Conservation (phyloP, 2,888 invertebrate species). For the Balanococcus diminutus region DNA sequence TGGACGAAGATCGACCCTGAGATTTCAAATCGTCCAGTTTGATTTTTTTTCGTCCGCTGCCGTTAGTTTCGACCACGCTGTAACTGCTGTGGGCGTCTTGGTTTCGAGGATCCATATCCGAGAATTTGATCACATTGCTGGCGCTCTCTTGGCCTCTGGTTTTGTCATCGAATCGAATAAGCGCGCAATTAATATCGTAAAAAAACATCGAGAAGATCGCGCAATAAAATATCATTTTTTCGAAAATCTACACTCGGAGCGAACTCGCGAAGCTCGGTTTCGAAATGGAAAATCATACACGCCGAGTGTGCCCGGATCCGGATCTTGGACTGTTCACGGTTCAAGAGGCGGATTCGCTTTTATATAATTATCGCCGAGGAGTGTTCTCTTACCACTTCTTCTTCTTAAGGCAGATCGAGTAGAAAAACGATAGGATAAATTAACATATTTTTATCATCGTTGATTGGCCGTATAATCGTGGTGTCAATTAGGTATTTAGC, state of each 20-base stretch:
- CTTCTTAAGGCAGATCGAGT: neutral
- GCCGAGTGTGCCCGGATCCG: neutral
- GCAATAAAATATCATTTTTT: neutral
- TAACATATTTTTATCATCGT: neutral
- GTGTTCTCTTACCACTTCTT: neutral
- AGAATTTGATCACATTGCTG: neutral
- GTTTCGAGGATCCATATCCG: conserved; percentile 48
- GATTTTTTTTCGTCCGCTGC: conserved; percentile 2
- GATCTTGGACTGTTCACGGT: conserved; percentile 9
- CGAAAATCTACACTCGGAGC: too few relatives aligned
- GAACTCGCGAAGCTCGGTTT: too few relatives aligned
- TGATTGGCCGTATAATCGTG: neutral
- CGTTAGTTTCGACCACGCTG: conserved; percentile 56
- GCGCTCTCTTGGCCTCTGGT: neutral
- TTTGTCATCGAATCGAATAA: neutral
- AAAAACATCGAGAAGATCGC: conserved; percentile 11
- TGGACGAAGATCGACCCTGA: neutral
- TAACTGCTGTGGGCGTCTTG: conserved; percentile 56
- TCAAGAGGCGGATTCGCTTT: neutral
- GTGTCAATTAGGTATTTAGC: conserved; percentile 14
- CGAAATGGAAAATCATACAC: neutral
- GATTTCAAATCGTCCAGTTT: neutral
- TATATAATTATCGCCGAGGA: neutral
- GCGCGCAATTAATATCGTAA: neutral
- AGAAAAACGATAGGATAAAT: neutral